phyloP scores from a whole-genome alignment of 2,888 invertebrate species.

The Nowickia ferox region DNA sequence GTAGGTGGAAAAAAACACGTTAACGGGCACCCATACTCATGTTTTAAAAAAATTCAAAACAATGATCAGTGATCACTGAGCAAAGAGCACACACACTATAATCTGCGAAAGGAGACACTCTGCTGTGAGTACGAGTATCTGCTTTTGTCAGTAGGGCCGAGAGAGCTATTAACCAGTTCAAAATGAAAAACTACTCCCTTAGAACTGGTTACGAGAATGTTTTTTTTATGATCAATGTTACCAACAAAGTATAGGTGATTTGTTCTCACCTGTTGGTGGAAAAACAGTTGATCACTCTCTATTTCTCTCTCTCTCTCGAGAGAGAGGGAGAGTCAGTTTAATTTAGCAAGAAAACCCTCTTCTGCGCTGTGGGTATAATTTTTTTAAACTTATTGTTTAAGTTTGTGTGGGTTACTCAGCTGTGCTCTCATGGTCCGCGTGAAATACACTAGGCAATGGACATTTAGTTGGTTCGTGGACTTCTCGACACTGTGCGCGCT shows the following conservation, averaged over 20 bases:
- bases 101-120: neutral
- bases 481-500: conserved; percentile 84
- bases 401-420: conserved; percentile 51
- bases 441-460: conserved; percentile 82
- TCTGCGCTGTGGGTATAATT: conserved; percentile 11
- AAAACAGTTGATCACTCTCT: conserved; percentile 33
- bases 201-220: conserved; percentile 57
- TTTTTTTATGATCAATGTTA: neutral
- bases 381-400: conserved; percentile 31
- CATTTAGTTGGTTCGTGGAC: conserved; percentile 84
- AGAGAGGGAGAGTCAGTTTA: conserved; percentile 3
- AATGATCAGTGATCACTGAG: conserved; percentile 45
- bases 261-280: conserved; percentile 52
- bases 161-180: conserved; percentile 67
- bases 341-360: conserved; percentile 6
- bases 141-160: neutral
- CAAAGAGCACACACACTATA: neutral
- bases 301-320: neutral
- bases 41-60: conserved; percentile 34
- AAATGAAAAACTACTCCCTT: conserved; percentile 30
- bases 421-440: conserved; percentile 81
- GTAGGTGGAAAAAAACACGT: conserved; percentile 50
- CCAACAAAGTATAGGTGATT: conserved; percentile 23
- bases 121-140: neutral
- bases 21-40: conserved; percentile 51